Base-by-base conservation (phyloP, 2,797 vertebrate genomes). In the Pterois miles region DNA sequence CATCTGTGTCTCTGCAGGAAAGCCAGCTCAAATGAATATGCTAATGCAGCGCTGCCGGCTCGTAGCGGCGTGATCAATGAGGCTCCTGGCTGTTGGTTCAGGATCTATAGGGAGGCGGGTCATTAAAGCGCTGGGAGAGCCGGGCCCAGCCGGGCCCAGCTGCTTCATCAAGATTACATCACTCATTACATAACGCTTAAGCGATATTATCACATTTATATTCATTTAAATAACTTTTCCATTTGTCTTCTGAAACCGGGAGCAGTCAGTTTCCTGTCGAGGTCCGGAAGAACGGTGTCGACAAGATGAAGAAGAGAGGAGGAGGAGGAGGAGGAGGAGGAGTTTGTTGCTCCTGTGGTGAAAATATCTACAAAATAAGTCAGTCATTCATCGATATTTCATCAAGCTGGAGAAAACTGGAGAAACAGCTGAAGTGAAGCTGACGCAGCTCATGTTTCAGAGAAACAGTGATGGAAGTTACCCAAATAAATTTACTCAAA, bases 11-110 rank as follows among this genome's bases (percentile, higher is more conserved):
- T 71, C 46, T 62, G 43, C 85, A 59, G 83, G 81, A 83, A 88
- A 82, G 85, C 82, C 85, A 88, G 31, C 81, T 62, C 53, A 86
- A 89, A 86, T 90, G 79, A 91, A 90, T 82, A 92, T 90, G 85
- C 86, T 88, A 89, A 88, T 91, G 69, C 75, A 20, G 64, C 14
- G 69, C 81, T 23, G 65, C 69, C 50, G 82, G 80, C 90, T 88
- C 40, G 43, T 75, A 71, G 81, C 81, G 33, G 22, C 14, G 65
- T 88, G 89, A 92, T 92, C 89, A 84, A 91, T 83, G 88, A 81
- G 75, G 74, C 84, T 81, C 62, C 65, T n/a, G 56, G 65, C 76
- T 78, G 81, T 66, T 86, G 84, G 81, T 81, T 83, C 60, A 33
- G 64, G 62, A 86, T 85, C 78, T 83, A 81, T 74, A 65, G 64